Evolutionary conservation across 2,113 vertebrate genomes (phyloP).

Genomic region (Paedocypris sp.): DNA sequence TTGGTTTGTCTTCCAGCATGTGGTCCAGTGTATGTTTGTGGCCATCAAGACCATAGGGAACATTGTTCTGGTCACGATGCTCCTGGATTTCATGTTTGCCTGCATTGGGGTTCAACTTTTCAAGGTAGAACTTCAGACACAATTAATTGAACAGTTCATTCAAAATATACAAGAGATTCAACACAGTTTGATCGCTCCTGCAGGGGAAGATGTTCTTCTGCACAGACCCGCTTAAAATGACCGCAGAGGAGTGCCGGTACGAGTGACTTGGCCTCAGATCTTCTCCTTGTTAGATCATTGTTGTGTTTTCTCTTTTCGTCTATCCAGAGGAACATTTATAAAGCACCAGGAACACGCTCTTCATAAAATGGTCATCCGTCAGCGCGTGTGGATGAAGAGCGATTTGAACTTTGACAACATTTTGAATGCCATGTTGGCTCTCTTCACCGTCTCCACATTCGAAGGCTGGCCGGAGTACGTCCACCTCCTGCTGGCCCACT

Average conservation of each 20-base stretch:
- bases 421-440: constrained; percentile 84
- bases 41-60: constrained; percentile 91
- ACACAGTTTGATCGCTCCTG: no score
- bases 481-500: not conserved
- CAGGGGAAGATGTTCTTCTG: constrained; percentile 83
- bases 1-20: constrained; percentile 60
- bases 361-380: constrained; percentile 55
- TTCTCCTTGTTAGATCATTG: not conserved
- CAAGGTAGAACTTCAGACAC: no score
- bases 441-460: constrained; percentile 88
- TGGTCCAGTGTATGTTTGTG: constrained; percentile 90
- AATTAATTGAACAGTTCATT: no score
- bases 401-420: constrained; percentile 84
- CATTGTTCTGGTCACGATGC: constrained; percentile 80
- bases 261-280: not conserved
- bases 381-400: constrained; percentile 67
- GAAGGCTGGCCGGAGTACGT: constrained; percentile 88
- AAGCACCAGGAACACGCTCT: constrained; percentile 70
- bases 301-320: not conserved
- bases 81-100: constrained; percentile 91
- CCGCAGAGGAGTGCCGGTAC: constrained; percentile 73
- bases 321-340: constrained; percentile 80
- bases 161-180: no score
- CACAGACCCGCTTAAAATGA: constrained; percentile 78
- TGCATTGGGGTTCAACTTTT: constrained; percentile 93